Evolutionary conservation across 2,113 vertebrate species (phyloP).

Genomic region (Cebidichthys violaceus): DNA sequence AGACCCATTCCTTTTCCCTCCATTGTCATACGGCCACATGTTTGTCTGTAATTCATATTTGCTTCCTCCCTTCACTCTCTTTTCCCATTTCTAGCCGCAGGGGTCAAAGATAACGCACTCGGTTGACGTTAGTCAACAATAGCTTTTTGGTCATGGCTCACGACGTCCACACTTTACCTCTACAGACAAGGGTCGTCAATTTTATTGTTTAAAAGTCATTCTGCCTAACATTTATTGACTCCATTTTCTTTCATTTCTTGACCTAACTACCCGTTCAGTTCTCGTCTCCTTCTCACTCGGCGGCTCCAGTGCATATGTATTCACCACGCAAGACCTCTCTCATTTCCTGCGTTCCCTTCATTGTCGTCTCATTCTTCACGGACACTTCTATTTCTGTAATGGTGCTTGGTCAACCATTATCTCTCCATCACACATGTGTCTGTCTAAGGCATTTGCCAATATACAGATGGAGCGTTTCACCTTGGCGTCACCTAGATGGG

Average conservation of each 20-base stretch:
- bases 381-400: conserved; percentile 80
- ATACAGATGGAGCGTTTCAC: conserved; percentile 73
- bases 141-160: conserved; percentile 82
- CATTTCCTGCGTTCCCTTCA: conserved; percentile 71
- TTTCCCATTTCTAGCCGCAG: conserved; percentile 78
- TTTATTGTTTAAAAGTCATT: conserved; percentile 89
- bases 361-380: conserved; percentile 75
- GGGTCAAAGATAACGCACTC: conserved; percentile 79
- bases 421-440: conserved; percentile 65
- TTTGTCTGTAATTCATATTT: conserved; percentile 78
- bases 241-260: conserved; percentile 86
- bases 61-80: conserved; percentile 60
- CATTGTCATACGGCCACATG: conserved; percentile 46
- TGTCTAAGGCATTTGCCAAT: conserved; percentile 66
- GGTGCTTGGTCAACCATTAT: conserved; percentile 76
- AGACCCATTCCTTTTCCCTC: conserved; percentile 57
- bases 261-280: conserved; percentile 84
- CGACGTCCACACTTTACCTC: conserved; percentile 76
- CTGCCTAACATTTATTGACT: conserved; percentile 83
- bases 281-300: conserved; percentile 62
- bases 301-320: conserved; percentile 71
- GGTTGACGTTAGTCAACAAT: conserved; percentile 80
- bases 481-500: conserved; percentile 67
- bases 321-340: conserved; percentile 75
- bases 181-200: conserved; percentile 81